Conservation (phyloP, 2,797 vertebrate genomes). For the Galaxias olidus region DNA sequence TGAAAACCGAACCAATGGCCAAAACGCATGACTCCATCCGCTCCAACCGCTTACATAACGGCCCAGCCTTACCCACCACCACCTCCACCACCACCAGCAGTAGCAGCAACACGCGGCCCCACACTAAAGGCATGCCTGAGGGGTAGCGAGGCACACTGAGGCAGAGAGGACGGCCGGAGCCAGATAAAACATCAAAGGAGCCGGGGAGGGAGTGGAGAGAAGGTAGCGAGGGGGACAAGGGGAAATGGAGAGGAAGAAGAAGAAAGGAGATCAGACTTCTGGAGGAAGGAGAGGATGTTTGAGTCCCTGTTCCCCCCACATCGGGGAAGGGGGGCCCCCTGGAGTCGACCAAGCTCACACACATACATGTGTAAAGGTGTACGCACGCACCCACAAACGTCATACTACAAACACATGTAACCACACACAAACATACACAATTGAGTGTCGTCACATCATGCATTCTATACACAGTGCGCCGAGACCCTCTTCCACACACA, state of each 20-base stretch:
- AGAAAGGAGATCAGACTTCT: not conserved
- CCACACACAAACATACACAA: not conserved
- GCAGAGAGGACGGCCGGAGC: constrained; percentile 49
- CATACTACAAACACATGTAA: not conserved
- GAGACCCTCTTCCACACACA: not conserved
- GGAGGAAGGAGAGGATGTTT: constrained; percentile 9
- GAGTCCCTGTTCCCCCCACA: constrained; percentile 7
- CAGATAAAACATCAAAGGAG: constrained; percentile 48
- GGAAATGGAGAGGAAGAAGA: constrained; percentile 6
- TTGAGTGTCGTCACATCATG: no score
- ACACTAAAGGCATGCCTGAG: constrained; percentile 59
- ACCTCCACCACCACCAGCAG: constrained; percentile 36
- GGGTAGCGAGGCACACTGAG: constrained; percentile 56
- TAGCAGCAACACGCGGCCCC: no score
- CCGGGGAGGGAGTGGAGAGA: constrained; percentile 24
- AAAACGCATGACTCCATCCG: constrained; percentile 61
- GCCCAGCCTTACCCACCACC: constrained; percentile 45
- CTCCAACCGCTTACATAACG: constrained; percentile 64
- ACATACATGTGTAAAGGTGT: not conserved
- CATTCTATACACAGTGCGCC: not conserved
- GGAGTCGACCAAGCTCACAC: not conserved
- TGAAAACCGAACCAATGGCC: constrained; percentile 58
- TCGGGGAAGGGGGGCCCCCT: not conserved
- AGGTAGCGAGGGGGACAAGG: constrained; percentile 28
- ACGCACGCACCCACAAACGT: not conserved